phyloP scores from a whole-genome alignment of 2,113 vertebrate genomes.

The Axis porcinus region DNA sequence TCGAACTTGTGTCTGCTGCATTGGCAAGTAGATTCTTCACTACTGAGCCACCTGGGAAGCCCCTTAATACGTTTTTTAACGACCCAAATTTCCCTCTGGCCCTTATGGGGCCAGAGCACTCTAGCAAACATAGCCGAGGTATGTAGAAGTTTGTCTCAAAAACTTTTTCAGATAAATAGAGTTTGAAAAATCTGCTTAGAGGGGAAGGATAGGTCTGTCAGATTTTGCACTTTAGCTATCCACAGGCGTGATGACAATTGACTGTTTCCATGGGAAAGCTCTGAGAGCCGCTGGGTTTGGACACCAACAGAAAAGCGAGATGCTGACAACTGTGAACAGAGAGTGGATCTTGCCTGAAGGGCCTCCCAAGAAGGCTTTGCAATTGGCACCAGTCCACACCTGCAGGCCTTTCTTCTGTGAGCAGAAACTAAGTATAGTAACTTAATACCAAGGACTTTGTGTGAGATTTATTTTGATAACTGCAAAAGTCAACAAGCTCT shows the following conservation, averaged over 20 bases:
- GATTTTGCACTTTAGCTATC: background rate
- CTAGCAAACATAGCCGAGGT: background rate
- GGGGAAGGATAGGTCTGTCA: background rate
- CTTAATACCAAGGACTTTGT: background rate
- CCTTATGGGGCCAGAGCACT: background rate
- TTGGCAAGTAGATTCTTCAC: background rate
- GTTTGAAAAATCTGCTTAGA: background rate
- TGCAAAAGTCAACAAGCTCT: background rate
- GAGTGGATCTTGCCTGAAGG: conserved; percentile 19
- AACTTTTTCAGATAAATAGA: background rate
- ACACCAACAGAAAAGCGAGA: conserved; percentile 57
- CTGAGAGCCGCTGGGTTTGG: conserved; percentile 27
- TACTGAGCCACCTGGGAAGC: background rate
- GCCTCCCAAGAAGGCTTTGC: background rate
- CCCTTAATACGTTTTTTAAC: background rate
- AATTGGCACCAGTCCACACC: background rate
- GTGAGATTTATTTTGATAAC: conserved; percentile 53
- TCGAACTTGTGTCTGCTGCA: background rate
- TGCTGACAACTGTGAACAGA: conserved; percentile 62
- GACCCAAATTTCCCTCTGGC: background rate
- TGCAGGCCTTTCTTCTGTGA: conserved; percentile 35
- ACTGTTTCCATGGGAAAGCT: background rate
- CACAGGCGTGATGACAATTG: background rate
- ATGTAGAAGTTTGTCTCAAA: background rate
- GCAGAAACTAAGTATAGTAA: conserved; percentile 23